Percentiles rank a stretch among this genome's conserved stretches.
Evolutionary conservation across 2,113 vertebrate genomes (phyloP).

Genomic region (Conger conger): DNA sequence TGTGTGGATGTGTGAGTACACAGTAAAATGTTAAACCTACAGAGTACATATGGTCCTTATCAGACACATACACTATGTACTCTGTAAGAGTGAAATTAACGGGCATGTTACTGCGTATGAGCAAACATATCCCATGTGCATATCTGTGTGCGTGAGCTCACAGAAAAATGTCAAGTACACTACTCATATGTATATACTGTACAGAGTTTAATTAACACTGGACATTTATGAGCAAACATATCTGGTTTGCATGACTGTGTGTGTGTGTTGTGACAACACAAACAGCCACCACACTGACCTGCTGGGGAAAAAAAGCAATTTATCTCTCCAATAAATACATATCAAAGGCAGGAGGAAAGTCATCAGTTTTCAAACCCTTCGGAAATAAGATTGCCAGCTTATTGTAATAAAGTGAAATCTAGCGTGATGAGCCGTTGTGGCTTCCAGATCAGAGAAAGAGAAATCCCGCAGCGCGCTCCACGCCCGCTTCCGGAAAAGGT

Average conservation of each 20-base stretch:
- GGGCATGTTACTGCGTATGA: no score
- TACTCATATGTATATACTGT: no score
- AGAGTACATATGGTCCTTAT: no score
- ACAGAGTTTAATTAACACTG: no score
- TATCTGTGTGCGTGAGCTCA: neutral
- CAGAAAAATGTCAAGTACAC: no score
- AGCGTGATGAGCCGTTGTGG: constrained; percentile 42
- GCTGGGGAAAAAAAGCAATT: constrained; percentile 53
- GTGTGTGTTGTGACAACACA: constrained; percentile 15
- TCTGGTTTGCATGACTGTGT: neutral
- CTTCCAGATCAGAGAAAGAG: constrained; percentile 23
- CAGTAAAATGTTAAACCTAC: no score
- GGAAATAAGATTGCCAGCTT: constrained; percentile 45
- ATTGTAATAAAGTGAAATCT: constrained; percentile 49
- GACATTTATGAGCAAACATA: neutral
- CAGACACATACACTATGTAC: no score
- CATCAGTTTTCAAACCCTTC: constrained; percentile 43
- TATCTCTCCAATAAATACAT: constrained; percentile 46
- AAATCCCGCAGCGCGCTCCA: constrained; percentile 6
- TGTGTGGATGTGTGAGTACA: no score
- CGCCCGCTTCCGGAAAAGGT: constrained; percentile 27
- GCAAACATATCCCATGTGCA: no score
- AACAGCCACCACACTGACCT: constrained; percentile 20
- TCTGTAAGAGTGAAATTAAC: no score
- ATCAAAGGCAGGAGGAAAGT: constrained; percentile 32